phyloP scores from a whole-genome alignment of 1,140 invertebrate species.

The Cheumatopsyche charites region DNA sequence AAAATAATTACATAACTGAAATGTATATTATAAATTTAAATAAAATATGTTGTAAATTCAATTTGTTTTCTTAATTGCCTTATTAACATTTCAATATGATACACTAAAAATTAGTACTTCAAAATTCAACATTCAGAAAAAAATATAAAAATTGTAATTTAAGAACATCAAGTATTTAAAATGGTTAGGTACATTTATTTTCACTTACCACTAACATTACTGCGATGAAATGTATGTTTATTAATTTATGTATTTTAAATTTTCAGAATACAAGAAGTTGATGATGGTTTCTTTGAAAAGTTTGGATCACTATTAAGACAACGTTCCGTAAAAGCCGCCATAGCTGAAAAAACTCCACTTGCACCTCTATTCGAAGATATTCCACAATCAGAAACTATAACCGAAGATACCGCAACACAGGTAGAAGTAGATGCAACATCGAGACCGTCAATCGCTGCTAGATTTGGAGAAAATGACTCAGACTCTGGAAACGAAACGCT shows the following conservation, averaged over 20 bases:
- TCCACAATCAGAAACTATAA: conserved; percentile 6
- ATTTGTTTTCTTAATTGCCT: no score
- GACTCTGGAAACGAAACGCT: conserved; percentile 62
- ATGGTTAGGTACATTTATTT: neutral
- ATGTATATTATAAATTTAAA: neutral
- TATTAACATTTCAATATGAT: no score
- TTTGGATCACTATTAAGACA: conserved; percentile 76
- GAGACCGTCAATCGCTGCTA: conserved; percentile 21
- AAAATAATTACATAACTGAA: neutral
- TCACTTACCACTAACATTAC: no score
- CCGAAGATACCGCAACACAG: conserved; percentile 23
- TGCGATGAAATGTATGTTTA: neutral
- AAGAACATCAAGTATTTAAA: no score
- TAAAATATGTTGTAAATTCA: no score
- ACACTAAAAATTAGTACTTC: no score
- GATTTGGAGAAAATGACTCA: conserved; percentile 57
- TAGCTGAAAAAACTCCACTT: conserved; percentile 60
- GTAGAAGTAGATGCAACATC: conserved; percentile 9
- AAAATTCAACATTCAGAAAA: neutral
- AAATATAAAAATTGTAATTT: neutral
- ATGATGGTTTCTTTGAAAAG: conserved; percentile 81
- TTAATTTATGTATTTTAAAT: conserved; percentile 46
- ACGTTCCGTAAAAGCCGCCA: conserved; percentile 62
- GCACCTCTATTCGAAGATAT: conserved; percentile 54
- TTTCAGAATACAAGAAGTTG: conserved; percentile 75